Percentiles rank a stretch among this genome's conserved stretches.
Conservation (phyloP, 2,797 vertebrate species). For the Eurystomus glaucurus region DNA sequence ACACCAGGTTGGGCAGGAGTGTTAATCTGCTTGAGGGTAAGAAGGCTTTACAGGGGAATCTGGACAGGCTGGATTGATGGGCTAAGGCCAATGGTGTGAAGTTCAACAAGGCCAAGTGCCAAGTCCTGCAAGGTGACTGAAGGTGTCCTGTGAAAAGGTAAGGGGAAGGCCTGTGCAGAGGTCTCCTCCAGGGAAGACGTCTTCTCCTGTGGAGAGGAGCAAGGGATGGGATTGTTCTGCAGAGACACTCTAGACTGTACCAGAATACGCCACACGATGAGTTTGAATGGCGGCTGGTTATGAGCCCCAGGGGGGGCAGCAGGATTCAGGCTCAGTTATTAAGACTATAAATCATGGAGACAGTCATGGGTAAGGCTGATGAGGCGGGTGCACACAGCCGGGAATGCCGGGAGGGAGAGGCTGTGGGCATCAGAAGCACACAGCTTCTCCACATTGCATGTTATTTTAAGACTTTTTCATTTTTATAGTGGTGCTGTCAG, state of each 20-base stretch:
- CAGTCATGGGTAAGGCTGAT: conserved; percentile 68
- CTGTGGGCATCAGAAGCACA: not conserved
- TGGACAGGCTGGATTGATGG: not conserved
- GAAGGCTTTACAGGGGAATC: not conserved
- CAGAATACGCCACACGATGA: rapidly evolving
- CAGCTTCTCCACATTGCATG: not conserved
- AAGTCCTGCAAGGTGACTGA: rapidly evolving
- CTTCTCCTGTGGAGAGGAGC: not conserved
- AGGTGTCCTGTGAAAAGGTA: not conserved
- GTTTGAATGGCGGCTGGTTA: conserved; percentile 44
- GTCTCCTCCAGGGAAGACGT: not conserved
- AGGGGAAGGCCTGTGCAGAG: not conserved
- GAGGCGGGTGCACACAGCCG: not conserved
- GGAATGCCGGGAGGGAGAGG: conserved; percentile 17
- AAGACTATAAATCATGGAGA: conserved; percentile 78
- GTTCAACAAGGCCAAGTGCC: not conserved
- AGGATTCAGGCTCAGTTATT: conserved; percentile 75
- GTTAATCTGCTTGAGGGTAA: not conserved
- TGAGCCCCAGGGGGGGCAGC: conserved; percentile 18
- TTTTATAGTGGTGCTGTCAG: conserved; percentile 58
- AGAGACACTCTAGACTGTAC: conserved; percentile 2
- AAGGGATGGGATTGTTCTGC: not conserved
- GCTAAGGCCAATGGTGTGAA: rapidly evolving
- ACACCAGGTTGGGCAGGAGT: not conserved
- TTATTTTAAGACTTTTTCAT: conserved; percentile 75